Evolutionary conservation across 2,797 vertebrate species (phyloP), one percentile per base, ranked within the genome.

Genomic region (Hirundo rustica): DNA sequence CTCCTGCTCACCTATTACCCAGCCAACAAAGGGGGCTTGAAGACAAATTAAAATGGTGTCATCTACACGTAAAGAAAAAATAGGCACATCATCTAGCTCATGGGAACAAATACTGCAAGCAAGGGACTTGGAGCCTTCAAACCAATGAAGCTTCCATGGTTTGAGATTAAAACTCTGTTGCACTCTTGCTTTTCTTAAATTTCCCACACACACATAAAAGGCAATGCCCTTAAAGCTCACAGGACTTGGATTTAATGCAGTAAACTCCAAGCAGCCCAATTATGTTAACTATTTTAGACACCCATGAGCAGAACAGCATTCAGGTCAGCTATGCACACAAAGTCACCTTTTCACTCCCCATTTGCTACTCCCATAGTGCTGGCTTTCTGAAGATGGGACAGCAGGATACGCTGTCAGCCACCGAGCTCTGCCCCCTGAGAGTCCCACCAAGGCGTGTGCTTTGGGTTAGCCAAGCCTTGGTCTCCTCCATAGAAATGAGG

Each of bases 361-460:
- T 75, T 67, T 92, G 90, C 60, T 77, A 19, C 16, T 77, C 36
- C 27, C 10, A 3, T 1, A 65, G 67, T 60, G n/a, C 58, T 68
- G 51, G 25, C n/a, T 86, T 85, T 70, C 38, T 38, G 16, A 7
- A 34, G 16, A 20, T 6, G 3, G 53, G n/a, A 51, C 45, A 67
- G 50, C 1, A 0, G 0, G 0, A 92, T 53, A 40, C 23, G 36
- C 38, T 32, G 40, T 3, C 64, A 78, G 51, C 9, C 48, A 87
- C 6, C 1, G 5, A 78, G 55, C 32, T 44, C 71, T 45, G 36
- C 14, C 45, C 2, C 19, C 48, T 8, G 30, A 71, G 20, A 36
- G n/a, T 51, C 71, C 9, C 73, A 78, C 21, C 16, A 22, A 21
- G 30, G 45, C 16, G 5, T 58, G 21, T 13, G 11, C 38, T 57